These are phyloP conservation scores for Cossypha dichroa DNA, from an alignment of 2,797 vertebrate genomes.

Conservation along the genomic window DNA sequence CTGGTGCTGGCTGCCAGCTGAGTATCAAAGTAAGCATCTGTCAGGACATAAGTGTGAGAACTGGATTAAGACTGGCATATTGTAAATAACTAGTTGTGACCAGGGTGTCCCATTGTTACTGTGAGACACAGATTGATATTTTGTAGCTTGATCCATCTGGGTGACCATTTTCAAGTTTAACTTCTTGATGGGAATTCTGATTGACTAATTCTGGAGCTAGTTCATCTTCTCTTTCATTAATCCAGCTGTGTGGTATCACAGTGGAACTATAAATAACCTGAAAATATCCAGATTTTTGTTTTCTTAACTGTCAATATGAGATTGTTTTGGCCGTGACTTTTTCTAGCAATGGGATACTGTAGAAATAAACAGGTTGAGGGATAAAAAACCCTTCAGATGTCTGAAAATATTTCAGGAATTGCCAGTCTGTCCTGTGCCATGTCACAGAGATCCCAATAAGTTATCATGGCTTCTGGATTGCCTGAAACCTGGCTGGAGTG, in stretches of 20 bases:
- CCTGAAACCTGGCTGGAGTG: neutral
- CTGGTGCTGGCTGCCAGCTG: neutral
- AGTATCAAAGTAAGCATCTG: neutral
- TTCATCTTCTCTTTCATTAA: neutral
- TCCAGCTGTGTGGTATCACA: neutral
- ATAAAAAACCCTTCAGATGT: rapidly evolving
- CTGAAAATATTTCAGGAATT: neutral
- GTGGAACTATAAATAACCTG: neutral
- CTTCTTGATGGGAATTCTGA: neutral
- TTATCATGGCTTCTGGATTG: neutral
- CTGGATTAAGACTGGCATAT: neutral
- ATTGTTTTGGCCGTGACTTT: neutral
- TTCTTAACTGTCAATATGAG: neutral
- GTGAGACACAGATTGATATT: neutral
- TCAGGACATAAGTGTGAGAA: neutral
- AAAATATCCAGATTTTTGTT: neutral
- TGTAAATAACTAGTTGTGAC: neutral
- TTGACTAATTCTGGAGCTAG: neutral
- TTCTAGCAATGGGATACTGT: neutral
- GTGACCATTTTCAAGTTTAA: neutral
- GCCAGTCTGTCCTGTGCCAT: neutral
- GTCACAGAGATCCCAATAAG: neutral
- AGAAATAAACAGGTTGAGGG: neutral
- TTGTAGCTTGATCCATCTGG: neutral
- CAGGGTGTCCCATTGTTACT: neutral